These are phyloP conservation scores for Peromyscus maniculatus DNA, from an alignment of 2,113 vertebrate species.

Conservation along the genomic window DNA sequence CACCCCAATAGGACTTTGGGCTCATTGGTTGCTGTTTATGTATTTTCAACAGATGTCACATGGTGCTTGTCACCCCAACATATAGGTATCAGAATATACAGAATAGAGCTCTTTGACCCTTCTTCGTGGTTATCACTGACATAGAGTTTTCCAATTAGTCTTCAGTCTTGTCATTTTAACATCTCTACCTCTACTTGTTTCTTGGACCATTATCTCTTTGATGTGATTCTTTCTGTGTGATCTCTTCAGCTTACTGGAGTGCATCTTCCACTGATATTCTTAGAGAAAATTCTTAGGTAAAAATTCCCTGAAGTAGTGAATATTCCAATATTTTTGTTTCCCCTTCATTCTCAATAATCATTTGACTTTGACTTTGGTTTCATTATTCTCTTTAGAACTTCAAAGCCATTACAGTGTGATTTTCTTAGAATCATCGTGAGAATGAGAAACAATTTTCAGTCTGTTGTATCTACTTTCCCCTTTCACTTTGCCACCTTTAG, in stretches of 20 bases:
- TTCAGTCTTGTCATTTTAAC: slow-evolving; percentile 27
- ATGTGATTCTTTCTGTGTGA: background rate
- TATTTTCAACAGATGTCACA: background rate
- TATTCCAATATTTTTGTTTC: slow-evolving; percentile 6
- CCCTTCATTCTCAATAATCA: slow-evolving; percentile 17
- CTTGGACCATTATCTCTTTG: background rate
- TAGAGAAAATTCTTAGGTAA: slow-evolving; percentile 30
- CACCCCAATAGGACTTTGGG: background rate
- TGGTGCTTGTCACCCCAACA: background rate
- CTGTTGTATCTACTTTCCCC: background rate
- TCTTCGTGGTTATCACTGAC: background rate
- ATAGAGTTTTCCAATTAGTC: background rate
- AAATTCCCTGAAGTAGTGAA: slow-evolving; percentile 23
- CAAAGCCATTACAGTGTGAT: slow-evolving; percentile 4
- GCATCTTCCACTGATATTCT: background rate
- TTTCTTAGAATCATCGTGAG: background rate
- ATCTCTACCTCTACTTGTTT: background rate
- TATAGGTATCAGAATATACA: background rate
- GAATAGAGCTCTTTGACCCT: background rate
- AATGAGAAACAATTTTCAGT: background rate
- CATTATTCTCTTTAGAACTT: background rate
- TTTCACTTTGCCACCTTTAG: background rate
- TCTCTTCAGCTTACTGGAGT: slow-evolving; percentile 34
- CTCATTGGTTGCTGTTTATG: background rate
- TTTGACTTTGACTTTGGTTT: background rate